Base-by-base conservation (phyloP, 92 coral and sea anemone species). In the Isaurus tuberculatus region DNA sequence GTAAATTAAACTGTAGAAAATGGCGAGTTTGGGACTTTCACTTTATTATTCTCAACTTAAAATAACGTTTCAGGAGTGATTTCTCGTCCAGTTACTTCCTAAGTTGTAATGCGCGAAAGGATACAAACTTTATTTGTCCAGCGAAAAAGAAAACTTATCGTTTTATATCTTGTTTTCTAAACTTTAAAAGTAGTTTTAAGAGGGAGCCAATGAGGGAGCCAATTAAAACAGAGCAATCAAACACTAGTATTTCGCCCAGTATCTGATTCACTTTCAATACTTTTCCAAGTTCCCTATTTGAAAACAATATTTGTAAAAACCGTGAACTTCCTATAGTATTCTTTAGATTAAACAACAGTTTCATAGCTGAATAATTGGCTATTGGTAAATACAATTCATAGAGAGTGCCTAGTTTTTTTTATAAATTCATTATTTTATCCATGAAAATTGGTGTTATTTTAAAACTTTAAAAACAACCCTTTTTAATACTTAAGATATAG, bases 251-350 rank as follows among this genome's bases (percentile, higher is more conserved):
- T 63, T 22, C 8, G 4, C 34, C 17, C 69, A 63, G 22, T 72
- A 72, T 72, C 36, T 10, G 6, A 43, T 72, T 72, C 78, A 72
- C 33, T 72, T 72, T 72, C 43, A 29, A 23, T 71, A 14, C 22
- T 15, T 8, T 13, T 10, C 34, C 78, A 37, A 36, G 51, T 37
- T 37, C 27, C 49, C 5, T 37, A 19, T 65, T 69, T 27, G 20
- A 27, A 72, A 32, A 2, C 5, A 53, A 53, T 16, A 16, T 15
- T 2, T 19, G 15, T 16, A 20, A 9, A 53, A 51, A 53, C 4
- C 8, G 15, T 53, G 17, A 53, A 53, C 5, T 19, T 53, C n/a
- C 4, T 37, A 37, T 9, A 37, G 8, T 37, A 37, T 37, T 9
- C 43, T 37, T 37, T 37, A 9, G 4, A 4, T 5, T 37, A 37